phyloP scores from a whole-genome alignment of 2,888 invertebrate species.

The Lordiphosa fenestrarum region DNA sequence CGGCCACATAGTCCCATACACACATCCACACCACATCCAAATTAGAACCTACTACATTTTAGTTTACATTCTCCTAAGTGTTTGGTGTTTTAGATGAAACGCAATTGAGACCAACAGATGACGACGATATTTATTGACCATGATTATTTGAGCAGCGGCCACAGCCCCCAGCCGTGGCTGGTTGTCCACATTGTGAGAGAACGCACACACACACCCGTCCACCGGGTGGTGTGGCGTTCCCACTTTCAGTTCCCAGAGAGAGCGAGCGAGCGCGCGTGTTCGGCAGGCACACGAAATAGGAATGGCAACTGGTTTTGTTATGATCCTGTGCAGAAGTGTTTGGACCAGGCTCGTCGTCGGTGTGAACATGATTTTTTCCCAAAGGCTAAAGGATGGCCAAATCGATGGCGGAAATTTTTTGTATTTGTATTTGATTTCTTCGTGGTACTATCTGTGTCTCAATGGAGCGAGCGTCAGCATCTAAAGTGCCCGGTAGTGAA shows the following conservation, averaged over 20 bases:
- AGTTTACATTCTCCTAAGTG: slow-evolving; percentile 78
- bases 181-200: slow-evolving; percentile 35
- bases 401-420: slow-evolving; percentile 7
- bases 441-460: slow-evolving; percentile 73
- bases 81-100: slow-evolving; percentile 80
- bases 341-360: too few relatives aligned
- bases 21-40: slow-evolving; percentile 65
- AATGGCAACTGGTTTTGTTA: slow-evolving; percentile 3
- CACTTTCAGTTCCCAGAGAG: slow-evolving; percentile 32
- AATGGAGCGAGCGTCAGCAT: slow-evolving; percentile 63
- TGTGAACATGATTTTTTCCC: too few relatives aligned
- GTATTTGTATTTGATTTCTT: slow-evolving; percentile 38
- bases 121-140: slow-evolving; percentile 62
- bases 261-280: slow-evolving; percentile 19
- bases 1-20: slow-evolving; percentile 63
- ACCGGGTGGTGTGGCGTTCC: neutral
- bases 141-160: slow-evolving; percentile 50
- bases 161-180: slow-evolving; percentile 1
- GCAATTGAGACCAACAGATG: slow-evolving; percentile 75
- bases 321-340: too few relatives aligned
- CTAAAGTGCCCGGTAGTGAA: slow-evolving; percentile 64
- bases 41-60: slow-evolving; percentile 78
- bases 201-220: slow-evolving; percentile 5
- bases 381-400: neutral
- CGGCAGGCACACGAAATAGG: slow-evolving; percentile 7